Evolutionary conservation across 2,113 vertebrate genomes (phyloP).

Genomic region (Acanthisitta chloris): DNA sequence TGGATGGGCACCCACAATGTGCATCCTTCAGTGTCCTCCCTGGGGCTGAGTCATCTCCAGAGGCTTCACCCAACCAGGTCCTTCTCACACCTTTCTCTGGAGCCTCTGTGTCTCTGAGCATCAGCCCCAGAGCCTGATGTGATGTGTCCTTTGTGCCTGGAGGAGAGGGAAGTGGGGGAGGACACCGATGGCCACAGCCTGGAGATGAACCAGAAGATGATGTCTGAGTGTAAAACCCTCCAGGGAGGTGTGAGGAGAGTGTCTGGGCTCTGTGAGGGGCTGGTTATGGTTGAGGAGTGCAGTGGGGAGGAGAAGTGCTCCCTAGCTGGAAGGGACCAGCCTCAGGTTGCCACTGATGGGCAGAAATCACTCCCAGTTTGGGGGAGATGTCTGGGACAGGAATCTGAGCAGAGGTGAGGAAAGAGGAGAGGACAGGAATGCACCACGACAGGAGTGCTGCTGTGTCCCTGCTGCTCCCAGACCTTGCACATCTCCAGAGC

Average conservation of each 20-base stretch:
- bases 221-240: fast-evolving
- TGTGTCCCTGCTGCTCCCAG: neutral
- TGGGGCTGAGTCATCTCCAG: neutral
- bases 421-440: fast-evolving
- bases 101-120: neutral
- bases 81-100: neutral
- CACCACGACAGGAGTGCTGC: fast-evolving
- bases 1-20: neutral
- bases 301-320: neutral
- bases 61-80: neutral
- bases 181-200: fast-evolving
- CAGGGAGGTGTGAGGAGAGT: fast-evolving
- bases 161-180: neutral
- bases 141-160: fast-evolving
- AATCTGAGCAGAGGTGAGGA: neutral
- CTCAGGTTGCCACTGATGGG: neutral
- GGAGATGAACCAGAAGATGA: neutral
- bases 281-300: fast-evolving
- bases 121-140: neutral
- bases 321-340: neutral
- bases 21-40: neutral
- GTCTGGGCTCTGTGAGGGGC: neutral
- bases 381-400: neutral
- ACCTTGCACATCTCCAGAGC: fast-evolving
- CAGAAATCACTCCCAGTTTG: neutral